phyloP scores from a whole-genome alignment of 2,888 invertebrate genomes.

The Kuschelorhynchus macadamiae region DNA sequence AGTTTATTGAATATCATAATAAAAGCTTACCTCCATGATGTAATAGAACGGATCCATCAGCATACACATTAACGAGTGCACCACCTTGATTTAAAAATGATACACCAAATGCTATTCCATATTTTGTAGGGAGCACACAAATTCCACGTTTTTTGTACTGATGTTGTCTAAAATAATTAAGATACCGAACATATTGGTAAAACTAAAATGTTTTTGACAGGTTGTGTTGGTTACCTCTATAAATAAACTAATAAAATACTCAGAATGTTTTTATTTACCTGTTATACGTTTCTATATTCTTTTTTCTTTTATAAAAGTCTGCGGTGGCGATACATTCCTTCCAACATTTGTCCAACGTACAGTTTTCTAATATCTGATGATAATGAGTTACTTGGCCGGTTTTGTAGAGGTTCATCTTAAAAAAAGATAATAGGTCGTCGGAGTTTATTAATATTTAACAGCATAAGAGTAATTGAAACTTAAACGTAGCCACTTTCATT shows the following conservation, averaged over 20 bases:
- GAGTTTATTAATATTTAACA: no score
- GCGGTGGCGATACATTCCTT: slow-evolving; percentile 81
- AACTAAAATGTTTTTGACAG: no score
- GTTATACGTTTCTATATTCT: slow-evolving; percentile 79
- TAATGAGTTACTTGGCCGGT: slow-evolving; percentile 86
- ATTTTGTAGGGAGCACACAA: slow-evolving; percentile 85
- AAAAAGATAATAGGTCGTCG: no score
- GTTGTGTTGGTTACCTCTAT: no score
- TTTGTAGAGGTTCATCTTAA: slow-evolving; percentile 82
- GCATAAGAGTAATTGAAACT: no score
- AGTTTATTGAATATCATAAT: not conserved
- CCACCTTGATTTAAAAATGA: slow-evolving; percentile 87
- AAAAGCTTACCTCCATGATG: slow-evolving; percentile 82
- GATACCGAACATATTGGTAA: no score
- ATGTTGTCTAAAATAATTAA: slow-evolving; percentile 74
- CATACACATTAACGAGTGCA: slow-evolving; percentile 89
- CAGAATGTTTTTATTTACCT: no score
- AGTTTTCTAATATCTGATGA: slow-evolving; percentile 80
- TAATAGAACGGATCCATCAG: slow-evolving; percentile 89
- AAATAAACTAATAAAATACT: no score
- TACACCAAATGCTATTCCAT: slow-evolving; percentile 86
- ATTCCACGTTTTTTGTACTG: slow-evolving; percentile 91
- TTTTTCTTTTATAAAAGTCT: slow-evolving; percentile 74
- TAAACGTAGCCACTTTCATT: no score
- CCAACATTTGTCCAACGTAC: slow-evolving; percentile 84